A percentile compares a stretch with the other conserved stretches of the same genome.
These are phyloP conservation scores for Ivindomyrus marchei DNA, from an alignment of 2,113 vertebrate genomes.

Conservation along the genomic window DNA sequence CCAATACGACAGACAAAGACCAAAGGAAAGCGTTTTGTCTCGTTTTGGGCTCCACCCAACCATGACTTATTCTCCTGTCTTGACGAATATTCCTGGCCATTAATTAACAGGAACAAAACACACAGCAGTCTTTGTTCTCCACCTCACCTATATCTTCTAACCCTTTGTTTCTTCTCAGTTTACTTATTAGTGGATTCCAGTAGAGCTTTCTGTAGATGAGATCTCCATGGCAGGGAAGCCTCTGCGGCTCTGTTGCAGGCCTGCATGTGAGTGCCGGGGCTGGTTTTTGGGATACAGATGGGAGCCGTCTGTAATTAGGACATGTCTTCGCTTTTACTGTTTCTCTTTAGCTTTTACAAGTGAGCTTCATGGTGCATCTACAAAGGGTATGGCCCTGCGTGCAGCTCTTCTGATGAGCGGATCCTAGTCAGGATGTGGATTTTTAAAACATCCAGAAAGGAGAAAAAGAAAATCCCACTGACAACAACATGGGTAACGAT, in stretches of 20 bases:
- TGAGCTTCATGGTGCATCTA: not conserved
- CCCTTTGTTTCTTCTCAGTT: conserved; percentile 42
- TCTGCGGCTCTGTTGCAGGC: conserved; percentile 34
- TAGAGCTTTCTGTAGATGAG: conserved; percentile 33
- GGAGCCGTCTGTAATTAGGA: not conserved
- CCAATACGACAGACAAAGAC: not conserved
- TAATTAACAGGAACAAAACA: conserved; percentile 49
- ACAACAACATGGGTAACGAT: conserved; percentile 1
- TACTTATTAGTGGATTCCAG: conserved; percentile 47
- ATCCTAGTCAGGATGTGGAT: no score
- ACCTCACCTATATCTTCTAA: conserved; percentile 42
- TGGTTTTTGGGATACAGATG: not conserved
- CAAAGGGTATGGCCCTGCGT: not conserved
- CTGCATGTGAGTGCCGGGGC: conserved; percentile 21
- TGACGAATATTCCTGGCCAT: conserved; percentile 47
- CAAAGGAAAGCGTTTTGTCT: not conserved
- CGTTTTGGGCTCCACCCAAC: conserved; percentile 20
- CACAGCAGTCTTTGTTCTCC: conserved; percentile 34
- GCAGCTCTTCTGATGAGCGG: conserved; percentile 1
- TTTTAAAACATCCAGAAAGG: not conserved
- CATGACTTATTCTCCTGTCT: conserved; percentile 52
- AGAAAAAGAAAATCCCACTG: not conserved
- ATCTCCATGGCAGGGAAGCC: conserved; percentile 3
- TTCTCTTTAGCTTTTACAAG: not conserved
- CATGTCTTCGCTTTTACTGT: not conserved